Evolutionary conservation across 2,888 invertebrate species (phyloP).

Genomic region (Orchestes rusci): DNA sequence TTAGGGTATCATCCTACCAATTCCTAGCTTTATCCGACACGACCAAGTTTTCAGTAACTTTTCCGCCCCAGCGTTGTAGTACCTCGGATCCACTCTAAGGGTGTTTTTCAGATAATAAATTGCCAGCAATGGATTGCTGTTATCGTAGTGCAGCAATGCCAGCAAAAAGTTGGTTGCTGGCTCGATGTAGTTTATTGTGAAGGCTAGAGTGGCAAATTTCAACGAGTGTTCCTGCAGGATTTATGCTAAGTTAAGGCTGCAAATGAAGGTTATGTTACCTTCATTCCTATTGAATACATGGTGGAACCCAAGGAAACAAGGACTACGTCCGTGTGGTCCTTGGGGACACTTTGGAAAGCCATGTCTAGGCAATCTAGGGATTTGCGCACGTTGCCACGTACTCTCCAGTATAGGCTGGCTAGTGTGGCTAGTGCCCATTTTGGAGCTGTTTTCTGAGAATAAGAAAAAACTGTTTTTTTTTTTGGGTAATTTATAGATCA

Average conservation of each 20-base stretch:
- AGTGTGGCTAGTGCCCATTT: slow-evolving; percentile 67
- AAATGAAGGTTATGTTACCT: slow-evolving; percentile 7
- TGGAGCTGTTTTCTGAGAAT: slow-evolving; percentile 58
- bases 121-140: slow-evolving; percentile 55
- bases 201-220: slow-evolving; percentile 54
- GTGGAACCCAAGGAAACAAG: slow-evolving; percentile 64
- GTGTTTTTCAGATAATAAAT: slow-evolving; percentile 56
- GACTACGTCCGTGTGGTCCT: slow-evolving; percentile 57
- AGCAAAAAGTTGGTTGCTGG: slow-evolving; percentile 66
- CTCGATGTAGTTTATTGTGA: slow-evolving; percentile 56
- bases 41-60: slow-evolving; percentile 49
- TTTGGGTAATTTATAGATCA: no score
- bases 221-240: slow-evolving; percentile 53
- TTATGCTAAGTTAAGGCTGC: not conserved
- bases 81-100: slow-evolving; percentile 49
- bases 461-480: not conserved
- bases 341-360: slow-evolving; percentile 52
- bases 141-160: slow-evolving; percentile 56
- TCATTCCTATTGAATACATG: slow-evolving; percentile 55
- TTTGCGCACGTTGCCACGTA: slow-evolving; percentile 59
- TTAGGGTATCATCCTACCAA: no score
- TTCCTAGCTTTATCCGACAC: slow-evolving; percentile 44
- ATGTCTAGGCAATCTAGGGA: slow-evolving; percentile 63
- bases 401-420: slow-evolving; percentile 73
- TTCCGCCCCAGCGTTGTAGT: slow-evolving; percentile 48